Evolutionary conservation across 2,888 invertebrate species (phyloP).

Genomic region (Reticulitermes lucifugus): DNA sequence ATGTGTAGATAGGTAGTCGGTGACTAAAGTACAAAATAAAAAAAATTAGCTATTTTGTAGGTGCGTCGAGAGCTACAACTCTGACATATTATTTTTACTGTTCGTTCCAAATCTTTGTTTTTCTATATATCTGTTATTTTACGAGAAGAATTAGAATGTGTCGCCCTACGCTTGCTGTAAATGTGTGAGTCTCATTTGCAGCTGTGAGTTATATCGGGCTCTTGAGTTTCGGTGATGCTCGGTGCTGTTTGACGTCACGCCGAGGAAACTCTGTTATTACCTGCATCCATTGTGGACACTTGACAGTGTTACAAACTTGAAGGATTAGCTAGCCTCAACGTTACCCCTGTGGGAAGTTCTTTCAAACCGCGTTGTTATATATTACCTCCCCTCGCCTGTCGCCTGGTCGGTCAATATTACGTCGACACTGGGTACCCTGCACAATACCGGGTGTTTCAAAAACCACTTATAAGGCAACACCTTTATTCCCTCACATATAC

Average conservation of each 20-base stretch:
- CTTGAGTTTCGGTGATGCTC: background rate
- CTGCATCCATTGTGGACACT: background rate
- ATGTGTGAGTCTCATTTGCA: too few relatives aligned
- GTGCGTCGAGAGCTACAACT: too few relatives aligned
- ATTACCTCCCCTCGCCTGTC: background rate
- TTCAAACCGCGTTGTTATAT: background rate
- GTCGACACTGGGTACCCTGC: background rate
- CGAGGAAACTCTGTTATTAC: background rate
- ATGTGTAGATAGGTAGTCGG: too few relatives aligned
- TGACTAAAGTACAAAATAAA: too few relatives aligned
- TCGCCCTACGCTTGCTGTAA: too few relatives aligned
- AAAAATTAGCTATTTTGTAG: too few relatives aligned
- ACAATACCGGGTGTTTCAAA: background rate
- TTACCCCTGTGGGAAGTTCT: conserved; percentile 3
- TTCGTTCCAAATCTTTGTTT: too few relatives aligned
- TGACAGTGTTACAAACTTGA: background rate
- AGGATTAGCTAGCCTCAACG: background rate
- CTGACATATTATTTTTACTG: too few relatives aligned
- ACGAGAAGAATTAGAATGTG: too few relatives aligned
- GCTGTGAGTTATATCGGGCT: background rate
- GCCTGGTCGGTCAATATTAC: background rate
- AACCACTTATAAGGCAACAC: background rate
- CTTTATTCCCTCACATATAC: too few relatives aligned
- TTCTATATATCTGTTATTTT: too few relatives aligned
- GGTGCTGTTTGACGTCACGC: background rate